Evolutionary conservation across 2,888 invertebrate species (phyloP), one percentile per base, ranked within the genome.

Genomic region (Abscondita cerata): DNA sequence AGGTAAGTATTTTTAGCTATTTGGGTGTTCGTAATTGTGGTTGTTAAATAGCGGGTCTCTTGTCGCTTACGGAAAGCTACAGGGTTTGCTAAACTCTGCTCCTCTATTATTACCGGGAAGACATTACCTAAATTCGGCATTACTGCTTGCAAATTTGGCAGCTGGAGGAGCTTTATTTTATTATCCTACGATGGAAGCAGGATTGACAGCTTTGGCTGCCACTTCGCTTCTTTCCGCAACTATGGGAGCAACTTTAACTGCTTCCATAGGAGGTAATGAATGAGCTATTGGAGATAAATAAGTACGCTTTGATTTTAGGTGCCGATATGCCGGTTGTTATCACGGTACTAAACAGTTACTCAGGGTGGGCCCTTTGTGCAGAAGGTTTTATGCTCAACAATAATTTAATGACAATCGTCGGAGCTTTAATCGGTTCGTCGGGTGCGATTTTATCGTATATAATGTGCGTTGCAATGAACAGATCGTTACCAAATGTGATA

Each of bases 241-340:
- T 6, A 92, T 95, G 89, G 95, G 95, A 0, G 86, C 95, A 36
- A 95, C 94, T 1, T 84, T 95, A 50, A 95, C 95, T 0, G 87
- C 92, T 60, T 95, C 95, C 50, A 95, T 95, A 74, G 95, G 95
- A 84, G 94, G 92, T 89, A 75, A 25, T 41, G 5, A n/a, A 31
- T 18, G n/a, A n/a, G n/a, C n/a, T n/a, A n/a, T n/a, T n/a, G n/a
- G n/a, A n/a, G n/a, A n/a, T n/a, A n/a, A n/a, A n/a, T n/a, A n/a
- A n/a, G n/a, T n/a, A n/a, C n/a, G 25, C 2, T 59, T 36, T 54
- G 33, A 54, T 70, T 72, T 36, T 73, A 92, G 92, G 94, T 68
- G 95, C 95, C 66, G 95, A 95, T 81, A 95, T 95, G 95, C 95
- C 95, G 0, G 95, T 95, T 1, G 95, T 95, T 2, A 95, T 95